Evolutionary conservation across 2,113 vertebrate species (phyloP).

Genomic region (Rostratula benghalensis): DNA sequence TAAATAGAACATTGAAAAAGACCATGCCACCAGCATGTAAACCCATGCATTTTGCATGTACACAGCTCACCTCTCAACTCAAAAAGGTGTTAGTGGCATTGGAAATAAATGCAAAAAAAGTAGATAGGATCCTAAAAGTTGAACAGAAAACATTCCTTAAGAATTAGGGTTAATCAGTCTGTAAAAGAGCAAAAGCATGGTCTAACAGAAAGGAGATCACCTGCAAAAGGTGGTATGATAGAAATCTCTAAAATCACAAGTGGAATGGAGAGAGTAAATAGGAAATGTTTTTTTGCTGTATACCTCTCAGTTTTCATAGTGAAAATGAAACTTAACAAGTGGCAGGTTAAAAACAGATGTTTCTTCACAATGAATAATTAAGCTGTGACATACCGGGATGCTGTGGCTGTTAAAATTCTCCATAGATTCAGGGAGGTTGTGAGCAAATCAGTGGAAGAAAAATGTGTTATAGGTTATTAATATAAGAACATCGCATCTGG

Average conservation of each 20-base stretch:
- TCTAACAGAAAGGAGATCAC: not conserved
- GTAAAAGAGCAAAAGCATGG: not conserved
- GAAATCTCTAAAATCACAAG: not conserved
- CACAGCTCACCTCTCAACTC: not conserved
- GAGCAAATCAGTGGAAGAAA: not conserved
- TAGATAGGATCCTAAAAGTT: not conserved
- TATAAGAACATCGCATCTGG: not conserved
- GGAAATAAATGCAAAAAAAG: not conserved
- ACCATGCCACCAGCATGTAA: not conserved
- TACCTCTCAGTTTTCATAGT: not conserved
- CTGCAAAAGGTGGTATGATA: not conserved
- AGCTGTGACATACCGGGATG: not conserved
- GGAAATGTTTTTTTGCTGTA: not conserved
- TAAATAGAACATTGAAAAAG: not conserved
- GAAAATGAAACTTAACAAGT: not conserved
- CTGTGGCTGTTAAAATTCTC: not conserved
- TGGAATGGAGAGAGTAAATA: not conserved
- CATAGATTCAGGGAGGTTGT: not conserved
- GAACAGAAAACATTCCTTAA: not conserved
- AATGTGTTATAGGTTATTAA: not conserved
- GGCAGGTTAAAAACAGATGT: not conserved
- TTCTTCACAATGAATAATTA: slow-evolving; percentile 32
- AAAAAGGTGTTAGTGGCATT: not conserved
- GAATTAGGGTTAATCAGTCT: not conserved
- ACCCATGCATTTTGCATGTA: not conserved